A percentile compares a stretch with the other conserved stretches of the same genome.
Evolutionary conservation across 2,888 invertebrate genomes (phyloP).

Genomic region (Megalurothrips usitatus): DNA sequence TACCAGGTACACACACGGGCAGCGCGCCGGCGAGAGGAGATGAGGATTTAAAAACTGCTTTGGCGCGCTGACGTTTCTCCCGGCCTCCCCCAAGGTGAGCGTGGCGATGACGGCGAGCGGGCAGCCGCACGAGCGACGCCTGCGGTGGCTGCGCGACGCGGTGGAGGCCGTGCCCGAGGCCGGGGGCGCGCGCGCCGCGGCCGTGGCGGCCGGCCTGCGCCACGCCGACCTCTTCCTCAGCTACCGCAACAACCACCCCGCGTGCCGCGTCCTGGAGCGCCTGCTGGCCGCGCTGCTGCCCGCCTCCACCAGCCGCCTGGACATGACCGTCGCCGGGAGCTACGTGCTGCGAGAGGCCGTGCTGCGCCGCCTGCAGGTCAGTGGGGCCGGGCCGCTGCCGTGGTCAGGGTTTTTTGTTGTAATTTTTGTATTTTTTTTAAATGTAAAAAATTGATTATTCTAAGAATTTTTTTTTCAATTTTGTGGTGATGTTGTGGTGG

Average conservation of each 20-base stretch:
- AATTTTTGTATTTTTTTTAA: too few relatives aligned
- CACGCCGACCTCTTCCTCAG: background rate
- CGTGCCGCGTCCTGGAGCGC: background rate
- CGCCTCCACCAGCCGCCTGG: background rate
- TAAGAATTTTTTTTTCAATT: too few relatives aligned
- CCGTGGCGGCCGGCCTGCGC: background rate
- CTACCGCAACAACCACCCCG: slow-evolving; percentile 20
- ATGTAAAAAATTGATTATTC: too few relatives aligned
- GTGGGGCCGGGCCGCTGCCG: background rate
- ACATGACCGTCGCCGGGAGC: background rate
- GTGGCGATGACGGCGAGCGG: background rate
- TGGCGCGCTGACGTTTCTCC: background rate
- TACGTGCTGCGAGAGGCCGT: background rate
- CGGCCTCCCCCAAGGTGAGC: background rate
- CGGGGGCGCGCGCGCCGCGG: background rate
- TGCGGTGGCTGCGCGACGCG: background rate
- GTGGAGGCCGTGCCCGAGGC: background rate
- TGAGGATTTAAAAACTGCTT: too few relatives aligned
- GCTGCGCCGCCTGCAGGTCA: background rate
- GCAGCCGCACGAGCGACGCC: background rate
- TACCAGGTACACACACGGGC: too few relatives aligned
- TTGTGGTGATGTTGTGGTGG: background rate
- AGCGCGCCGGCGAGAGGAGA: too few relatives aligned
- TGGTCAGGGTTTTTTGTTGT: too few relatives aligned
- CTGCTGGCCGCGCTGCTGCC: slow-evolving; percentile 4